Base-by-base conservation (phyloP, 1,140 invertebrate genomes). In the Triops longicaudatus region DNA sequence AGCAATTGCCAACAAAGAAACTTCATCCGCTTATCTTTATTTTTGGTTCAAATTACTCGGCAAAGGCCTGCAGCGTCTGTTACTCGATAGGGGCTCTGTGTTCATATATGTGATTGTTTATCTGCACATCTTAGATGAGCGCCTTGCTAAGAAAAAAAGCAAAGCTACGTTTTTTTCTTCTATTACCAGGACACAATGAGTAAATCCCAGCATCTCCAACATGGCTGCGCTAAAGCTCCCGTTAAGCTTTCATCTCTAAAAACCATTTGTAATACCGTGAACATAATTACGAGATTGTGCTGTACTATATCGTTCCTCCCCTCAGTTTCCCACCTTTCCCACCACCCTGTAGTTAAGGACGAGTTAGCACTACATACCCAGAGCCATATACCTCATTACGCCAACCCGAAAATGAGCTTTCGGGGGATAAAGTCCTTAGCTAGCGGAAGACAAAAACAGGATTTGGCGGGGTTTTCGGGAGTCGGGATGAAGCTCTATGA, bases 371-470 rank as follows among this genome's bases (percentile, higher is more conserved):
- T 63, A 63, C 50, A 63, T 63, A 63, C 50, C 50, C 14, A 63
- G 17, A 22, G 50, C 50, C 50, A 63, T 63, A 63, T 63, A 63
- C 50, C 22, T 63, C 50, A 63, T 63, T 63, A 63, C 50, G 50
- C 50, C 10, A 63, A 63, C 50, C 50, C 22, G 17, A 17, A 63
- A 63, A 63, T 63, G 50, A 63, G 50, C 50, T 63, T 63, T 63
- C 31, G 50, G 50, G 50, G 50, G 50, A 63, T 63, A 63, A 63
- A 63, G 50, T 63, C 14, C 17, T 63, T 63, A 63, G 50, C 50
- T 63, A 63, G 50, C 50, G 50, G 31, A 22, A 63, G 50, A 63
- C 50, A 63, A 17, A 63, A 63, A 63, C 50, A 63, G 50, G 50
- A 63, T 63, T 63, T 37, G 31, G 31, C 31, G 31, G 31, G 31